Base-by-base conservation (phyloP, 2,888 invertebrate genomes). In the Conistra vaccinii region DNA sequence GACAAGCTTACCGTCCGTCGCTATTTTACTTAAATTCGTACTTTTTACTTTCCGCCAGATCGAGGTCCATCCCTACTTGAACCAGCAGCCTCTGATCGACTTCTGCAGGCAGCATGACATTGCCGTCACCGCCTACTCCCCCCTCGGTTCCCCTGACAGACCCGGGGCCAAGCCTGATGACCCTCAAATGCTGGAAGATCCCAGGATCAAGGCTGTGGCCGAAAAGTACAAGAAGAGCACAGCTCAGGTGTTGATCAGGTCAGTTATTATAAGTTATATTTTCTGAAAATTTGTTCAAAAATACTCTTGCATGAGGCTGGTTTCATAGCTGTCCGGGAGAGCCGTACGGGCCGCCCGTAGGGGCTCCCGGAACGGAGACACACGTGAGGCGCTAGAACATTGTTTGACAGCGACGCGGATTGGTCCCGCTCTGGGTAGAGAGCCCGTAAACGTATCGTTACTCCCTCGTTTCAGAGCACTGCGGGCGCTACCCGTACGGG, bases 71-170 rank as follows among this genome's bases (percentile, higher is more conserved):
- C 97, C 97, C 0, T 97, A 97, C 82, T 88, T 98, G 42, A 97
- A 97, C 89, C 98, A 98, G 90, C 96, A 97, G 84, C 97, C 97
- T 87, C 91, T 98, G 72, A 97, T 97, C 51, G 97, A 97, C 42
- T 97, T 97, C 91, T 98, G 98, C 93, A 97, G 97, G 84, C 93
- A 97, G 0, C 94, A 97, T 0, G 97, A 96, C 68, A 97, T 98
- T 53, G 93, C 95, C 0, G 96, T 98, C 17, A 98, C 98, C 1
- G 98, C 98, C 0, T 99, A 98, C 93, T 98, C 98, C 71, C 98
- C 98, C 0, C 97, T 98, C 14, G 98, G 98, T 17, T 97, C 98
- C 0, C 98, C 98, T 0, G 97, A 98, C 90, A 95, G 98, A 57
- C 97, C 98, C 14, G 98, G 97, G 97, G 97, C 97, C 7, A 97